Conservation (phyloP, 2,113 vertebrate genomes). For the Myotis davidii region DNA sequence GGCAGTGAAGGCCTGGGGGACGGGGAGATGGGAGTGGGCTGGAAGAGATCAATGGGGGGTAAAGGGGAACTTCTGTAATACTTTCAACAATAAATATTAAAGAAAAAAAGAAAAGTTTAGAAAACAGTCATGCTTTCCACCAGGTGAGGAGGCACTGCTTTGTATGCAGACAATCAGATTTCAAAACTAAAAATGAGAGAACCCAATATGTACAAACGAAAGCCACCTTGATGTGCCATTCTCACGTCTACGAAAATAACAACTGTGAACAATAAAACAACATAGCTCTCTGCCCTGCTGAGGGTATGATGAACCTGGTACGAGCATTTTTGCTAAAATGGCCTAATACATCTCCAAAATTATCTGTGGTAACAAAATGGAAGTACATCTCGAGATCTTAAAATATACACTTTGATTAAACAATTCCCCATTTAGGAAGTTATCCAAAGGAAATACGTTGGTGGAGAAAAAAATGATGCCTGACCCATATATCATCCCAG, state of each 20-base stretch:
- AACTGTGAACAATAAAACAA: not conserved
- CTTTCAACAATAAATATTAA: no score
- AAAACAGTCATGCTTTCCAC: not conserved
- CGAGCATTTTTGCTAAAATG: not conserved
- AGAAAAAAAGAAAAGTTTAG: not conserved
- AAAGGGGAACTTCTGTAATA: no score
- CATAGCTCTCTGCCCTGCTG: not conserved
- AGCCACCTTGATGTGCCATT: not conserved
- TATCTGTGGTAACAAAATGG: constrained; percentile 33
- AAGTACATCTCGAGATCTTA: not conserved
- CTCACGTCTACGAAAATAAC: not conserved
- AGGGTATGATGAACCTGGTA: not conserved
- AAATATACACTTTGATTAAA: constrained; percentile 71
- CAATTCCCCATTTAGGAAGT: constrained; percentile 63
- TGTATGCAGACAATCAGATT: not conserved
- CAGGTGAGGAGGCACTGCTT: not conserved
- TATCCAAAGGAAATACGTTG: constrained; percentile 71
- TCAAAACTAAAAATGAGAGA: not conserved
- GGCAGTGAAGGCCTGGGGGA: no score
- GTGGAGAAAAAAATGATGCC: constrained; percentile 63
- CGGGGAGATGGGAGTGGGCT: no score
- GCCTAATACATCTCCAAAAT: constrained; percentile 33
- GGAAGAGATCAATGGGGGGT: no score
- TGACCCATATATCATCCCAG: constrained; percentile 72
- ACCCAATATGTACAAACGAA: not conserved